phyloP scores from a whole-genome alignment of 2,797 vertebrate genomes.

The Scarus forsteni region DNA sequence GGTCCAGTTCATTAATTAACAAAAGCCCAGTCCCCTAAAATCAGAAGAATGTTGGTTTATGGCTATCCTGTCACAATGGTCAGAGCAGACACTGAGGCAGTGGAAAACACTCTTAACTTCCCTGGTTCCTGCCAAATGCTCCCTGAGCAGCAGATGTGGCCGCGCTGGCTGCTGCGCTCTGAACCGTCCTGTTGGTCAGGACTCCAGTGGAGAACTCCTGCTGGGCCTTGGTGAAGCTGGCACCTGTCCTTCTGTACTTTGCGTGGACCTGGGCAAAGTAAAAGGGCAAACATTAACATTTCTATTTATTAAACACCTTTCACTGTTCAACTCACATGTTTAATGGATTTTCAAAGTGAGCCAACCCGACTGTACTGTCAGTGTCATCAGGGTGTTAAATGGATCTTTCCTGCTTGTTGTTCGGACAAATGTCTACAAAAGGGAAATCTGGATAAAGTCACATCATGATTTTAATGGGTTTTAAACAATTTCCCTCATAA shows the following conservation, averaged over 20 bases:
- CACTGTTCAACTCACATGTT: no score
- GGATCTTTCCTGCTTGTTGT: no score
- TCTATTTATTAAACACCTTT: no score
- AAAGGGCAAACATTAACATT: neutral
- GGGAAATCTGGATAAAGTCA: no score
- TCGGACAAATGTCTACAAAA: no score
- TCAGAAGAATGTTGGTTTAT: neutral
- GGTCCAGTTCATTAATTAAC: constrained; percentile 33
- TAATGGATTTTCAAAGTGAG: no score
- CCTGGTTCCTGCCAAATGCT: constrained; percentile 86
- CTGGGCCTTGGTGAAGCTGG: constrained; percentile 96
- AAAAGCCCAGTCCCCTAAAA: constrained; percentile 5
- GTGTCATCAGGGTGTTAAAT: no score
- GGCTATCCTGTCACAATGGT: constrained; percentile 11
- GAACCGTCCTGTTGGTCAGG: constrained; percentile 89
- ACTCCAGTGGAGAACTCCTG: constrained; percentile 95
- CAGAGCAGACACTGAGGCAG: constrained; percentile 3
- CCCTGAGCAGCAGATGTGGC: constrained; percentile 88
- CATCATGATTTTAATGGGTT: no score
- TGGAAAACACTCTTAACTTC: constrained; percentile 31
- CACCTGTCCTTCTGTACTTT: constrained; percentile 92
- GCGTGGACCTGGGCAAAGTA: constrained; percentile 89
- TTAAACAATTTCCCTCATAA: no score
- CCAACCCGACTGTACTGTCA: no score
- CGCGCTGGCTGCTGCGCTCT: constrained; percentile 81